Conservation (phyloP, 1,140 invertebrate genomes). For the Akabosia matsudoensis region DNA sequence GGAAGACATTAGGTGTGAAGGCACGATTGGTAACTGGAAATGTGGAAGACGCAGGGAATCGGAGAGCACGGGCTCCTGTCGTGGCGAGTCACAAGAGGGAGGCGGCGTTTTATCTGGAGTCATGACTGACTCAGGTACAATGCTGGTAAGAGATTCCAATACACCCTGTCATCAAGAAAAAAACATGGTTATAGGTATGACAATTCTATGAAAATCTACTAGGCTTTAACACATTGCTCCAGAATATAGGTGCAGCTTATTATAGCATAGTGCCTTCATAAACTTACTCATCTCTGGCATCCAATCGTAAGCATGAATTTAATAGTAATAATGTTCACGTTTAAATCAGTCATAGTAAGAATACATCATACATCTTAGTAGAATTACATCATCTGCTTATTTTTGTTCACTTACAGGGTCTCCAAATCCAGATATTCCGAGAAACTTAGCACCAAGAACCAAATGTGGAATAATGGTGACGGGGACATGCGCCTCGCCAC, state of each 20-base stretch:
- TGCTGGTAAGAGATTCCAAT: slow-evolving; percentile 45
- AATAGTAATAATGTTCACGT: too few relatives aligned
- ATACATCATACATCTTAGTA: too few relatives aligned
- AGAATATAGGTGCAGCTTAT: too few relatives aligned
- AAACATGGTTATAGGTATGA: neutral
- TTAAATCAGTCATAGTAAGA: too few relatives aligned
- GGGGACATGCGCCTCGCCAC: slow-evolving; percentile 47
- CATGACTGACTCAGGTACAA: slow-evolving; percentile 45
- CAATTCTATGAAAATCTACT: neutral
- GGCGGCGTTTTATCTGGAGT: slow-evolving; percentile 37
- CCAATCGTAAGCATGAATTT: too few relatives aligned
- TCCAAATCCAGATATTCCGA: slow-evolving; percentile 48
- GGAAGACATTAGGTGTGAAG: slow-evolving; percentile 43
- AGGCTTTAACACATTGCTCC: too few relatives aligned
- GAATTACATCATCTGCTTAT: neutral
- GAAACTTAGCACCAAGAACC: slow-evolving; percentile 46
- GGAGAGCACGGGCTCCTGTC: slow-evolving; percentile 26
- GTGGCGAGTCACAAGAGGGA: slow-evolving; percentile 32
- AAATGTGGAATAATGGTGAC: slow-evolving; percentile 46
- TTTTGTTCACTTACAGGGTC: slow-evolving; percentile 43
- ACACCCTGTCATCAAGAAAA: slow-evolving; percentile 39
- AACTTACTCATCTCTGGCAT: neutral
- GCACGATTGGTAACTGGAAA: slow-evolving; percentile 41
- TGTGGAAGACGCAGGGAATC: slow-evolving; percentile 41
- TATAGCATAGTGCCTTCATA: too few relatives aligned